Base-by-base conservation (phyloP, 2,888 invertebrate genomes). In the Silvanus unidentatus region DNA sequence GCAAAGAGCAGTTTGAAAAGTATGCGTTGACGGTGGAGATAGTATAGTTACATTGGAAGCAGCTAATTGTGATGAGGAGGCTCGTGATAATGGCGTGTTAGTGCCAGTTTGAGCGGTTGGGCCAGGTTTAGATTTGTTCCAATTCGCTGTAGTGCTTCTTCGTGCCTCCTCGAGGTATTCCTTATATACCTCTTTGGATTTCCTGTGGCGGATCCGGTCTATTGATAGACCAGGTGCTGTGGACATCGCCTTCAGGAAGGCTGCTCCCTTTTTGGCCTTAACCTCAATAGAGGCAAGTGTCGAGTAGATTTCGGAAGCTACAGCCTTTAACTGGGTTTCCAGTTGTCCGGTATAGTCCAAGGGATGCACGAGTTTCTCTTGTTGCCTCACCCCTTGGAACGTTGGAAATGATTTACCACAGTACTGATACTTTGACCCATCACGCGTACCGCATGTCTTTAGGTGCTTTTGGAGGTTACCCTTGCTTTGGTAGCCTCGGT, bases 281-380 rank as follows among this genome's bases (percentile, higher is more conserved):
- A 43, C 49, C 38, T 52, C 52, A 8, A 49, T 49, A 1, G 4
- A 2, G 12, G 49, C 49, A 0, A 52, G 29, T 15, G 43, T 47
- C 1, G 16, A 16, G n/a, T 42, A 22, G 8, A 49, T 29, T 1
- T 10, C 12, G 1, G 48, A 8, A 16, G 46, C 42, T 0, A 47
- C 39, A 38, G 43, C 37, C 10, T 42, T 36, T 6, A 43, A 12
- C 38, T 37, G 35, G 1, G 13, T 30, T 22, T 48, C 43, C 1
- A 48, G 15, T 4, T 47, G 45, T 16, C 34, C 36, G 2, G 11
- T 14, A 34, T 47, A 52, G 14, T 38, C 39, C 14, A 2, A 9
- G 4, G 46, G 46, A 29, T 46, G 46, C 8, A 29, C 43, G 8
- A 14, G 3, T 2, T 35, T 13, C 9, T 39, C 27, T 11, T 44